Evolutionary conservation across 2,113 vertebrate genomes (phyloP), one percentile per base, ranked within the genome.

Genomic region (Alligator mississippiensis): DNA sequence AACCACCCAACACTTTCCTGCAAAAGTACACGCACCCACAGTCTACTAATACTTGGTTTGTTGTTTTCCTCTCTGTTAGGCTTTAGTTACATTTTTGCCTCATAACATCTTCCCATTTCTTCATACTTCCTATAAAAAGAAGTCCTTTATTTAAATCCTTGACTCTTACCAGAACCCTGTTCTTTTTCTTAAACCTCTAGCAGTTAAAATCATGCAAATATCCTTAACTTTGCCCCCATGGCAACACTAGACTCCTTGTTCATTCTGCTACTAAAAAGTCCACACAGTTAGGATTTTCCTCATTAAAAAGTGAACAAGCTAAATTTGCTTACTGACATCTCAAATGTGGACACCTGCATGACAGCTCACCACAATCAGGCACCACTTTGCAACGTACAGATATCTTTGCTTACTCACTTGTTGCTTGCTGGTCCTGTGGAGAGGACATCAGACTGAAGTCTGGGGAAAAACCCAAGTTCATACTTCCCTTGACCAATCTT

Each of bases 401-500:
- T 24, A 54, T 22, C 57, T 64, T 9, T 6, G 55, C 5, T 94
- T 88, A 97, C 97, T 99, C 81, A 99, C 99, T 99, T 99, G 97
- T 99, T 99, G 98, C 99, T 99, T 94, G 98, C 98, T 95, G 99
- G 99, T 88, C 99, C 99, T 1, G 98, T 98, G 82, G 99, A 99
- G 81, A 99, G 99, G 61, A 99, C 99, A 21, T 99, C 99, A 55
- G 99, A 98, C 96, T 99, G 99, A 81, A 99, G 98, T 38, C 98
- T 98, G 58, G 99, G 99, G 96, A 99, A 99, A 98, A 99, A 99
- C 82, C 99, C 99, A 27, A 98, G 99, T 94, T 99, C 99, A 0
- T 99, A 99, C 86, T 99, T 99, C 6, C 99, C 99, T 98, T 99
- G 99, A 72, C 99, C 99, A 38, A 99, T 99, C 98, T 99, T 99